A percentile compares a stretch with the other conserved stretches of the same genome.
Evolutionary conservation across 2,888 invertebrate species (phyloP).

Genomic region (Mycalesis mineus): DNA sequence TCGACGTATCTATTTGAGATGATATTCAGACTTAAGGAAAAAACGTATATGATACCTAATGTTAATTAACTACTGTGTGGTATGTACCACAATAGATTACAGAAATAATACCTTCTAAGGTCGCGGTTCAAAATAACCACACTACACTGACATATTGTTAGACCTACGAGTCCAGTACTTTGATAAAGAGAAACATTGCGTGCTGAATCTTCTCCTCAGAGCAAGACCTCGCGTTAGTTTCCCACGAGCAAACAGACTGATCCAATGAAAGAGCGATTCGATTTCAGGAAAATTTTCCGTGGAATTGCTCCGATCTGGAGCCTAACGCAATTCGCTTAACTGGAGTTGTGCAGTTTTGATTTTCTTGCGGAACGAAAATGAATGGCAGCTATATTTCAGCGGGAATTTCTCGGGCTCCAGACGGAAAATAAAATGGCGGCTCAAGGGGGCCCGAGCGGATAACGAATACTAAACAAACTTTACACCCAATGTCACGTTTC

Average conservation of each 20-base stretch:
- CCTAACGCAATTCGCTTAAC: constrained; percentile 16
- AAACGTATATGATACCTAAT: too few species aligned
- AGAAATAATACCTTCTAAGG: too few species aligned
- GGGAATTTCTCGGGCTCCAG: constrained; percentile 3
- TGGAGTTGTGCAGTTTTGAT: constrained; percentile 18
- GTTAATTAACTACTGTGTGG: too few species aligned
- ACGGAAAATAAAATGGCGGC: constrained; percentile 8
- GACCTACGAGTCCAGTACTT: neutral
- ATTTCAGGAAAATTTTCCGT: constrained; percentile 4
- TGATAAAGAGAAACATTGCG: neutral
- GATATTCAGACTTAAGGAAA: too few species aligned
- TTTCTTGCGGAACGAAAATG: constrained; percentile 14
- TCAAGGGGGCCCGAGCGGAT: neutral
- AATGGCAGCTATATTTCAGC: constrained; percentile 16
- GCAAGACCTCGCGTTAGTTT: neutral
- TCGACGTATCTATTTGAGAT: too few species aligned
- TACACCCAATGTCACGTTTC: neutral
- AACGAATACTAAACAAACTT: neutral
- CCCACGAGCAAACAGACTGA: constrained; percentile 2
- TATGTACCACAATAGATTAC: too few species aligned
- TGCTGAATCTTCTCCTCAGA: neutral
- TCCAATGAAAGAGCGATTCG: constrained; percentile 10
- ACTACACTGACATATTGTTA: too few species aligned
- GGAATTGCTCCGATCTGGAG: constrained; percentile 5
- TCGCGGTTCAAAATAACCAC: too few species aligned